phyloP scores from a whole-genome alignment of 1,140 invertebrate species.

The Zelostemma sp. region DNA sequence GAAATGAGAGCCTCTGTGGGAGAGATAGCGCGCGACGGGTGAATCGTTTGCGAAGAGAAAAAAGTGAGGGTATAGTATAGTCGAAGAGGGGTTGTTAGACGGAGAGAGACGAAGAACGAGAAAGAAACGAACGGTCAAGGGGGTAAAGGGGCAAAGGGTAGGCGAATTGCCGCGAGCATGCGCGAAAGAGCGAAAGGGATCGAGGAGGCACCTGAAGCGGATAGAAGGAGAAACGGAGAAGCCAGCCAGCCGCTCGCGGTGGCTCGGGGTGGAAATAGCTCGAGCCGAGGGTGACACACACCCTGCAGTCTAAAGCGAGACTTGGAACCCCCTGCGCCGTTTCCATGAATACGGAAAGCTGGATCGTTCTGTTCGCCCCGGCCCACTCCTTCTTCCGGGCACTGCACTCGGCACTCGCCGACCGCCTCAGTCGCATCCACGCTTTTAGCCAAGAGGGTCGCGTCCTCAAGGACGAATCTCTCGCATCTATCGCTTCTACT shows the following conservation, averaged over 20 bases:
- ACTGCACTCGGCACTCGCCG: slow-evolving; percentile 33
- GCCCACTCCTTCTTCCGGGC: slow-evolving; percentile 35
- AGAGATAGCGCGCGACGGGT: slow-evolving; percentile 29
- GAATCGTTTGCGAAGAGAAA: slow-evolving; percentile 13
- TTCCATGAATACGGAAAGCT: slow-evolving; percentile 50
- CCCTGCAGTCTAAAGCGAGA: slow-evolving; percentile 69
- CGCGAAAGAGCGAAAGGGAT: slow-evolving; percentile 15
- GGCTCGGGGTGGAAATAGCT: slow-evolving; percentile 52
- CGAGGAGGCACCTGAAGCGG: slow-evolving; percentile 23
- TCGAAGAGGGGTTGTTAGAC: neutral
- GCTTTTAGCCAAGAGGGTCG: slow-evolving; percentile 27
- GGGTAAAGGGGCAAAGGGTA: neutral
- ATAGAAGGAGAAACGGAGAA: slow-evolving; percentile 33
- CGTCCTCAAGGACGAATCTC: neutral
- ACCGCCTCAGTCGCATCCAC: slow-evolving; percentile 42
- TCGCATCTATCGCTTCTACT: slow-evolving; percentile 1
- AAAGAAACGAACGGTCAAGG: slow-evolving; percentile 1
- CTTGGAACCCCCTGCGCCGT: slow-evolving; percentile 52
- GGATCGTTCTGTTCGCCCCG: slow-evolving; percentile 36
- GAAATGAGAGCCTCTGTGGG: slow-evolving; percentile 42
- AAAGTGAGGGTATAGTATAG: slow-evolving; percentile 13
- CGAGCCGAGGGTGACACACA: slow-evolving; percentile 64
- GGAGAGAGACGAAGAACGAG: slow-evolving; percentile 6
- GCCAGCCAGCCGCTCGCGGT: slow-evolving; percentile 30
- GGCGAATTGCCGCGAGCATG: slow-evolving; percentile 27